phyloP scores from a whole-genome alignment of 2,888 invertebrate species.

The Anagyrus pseudococci region DNA sequence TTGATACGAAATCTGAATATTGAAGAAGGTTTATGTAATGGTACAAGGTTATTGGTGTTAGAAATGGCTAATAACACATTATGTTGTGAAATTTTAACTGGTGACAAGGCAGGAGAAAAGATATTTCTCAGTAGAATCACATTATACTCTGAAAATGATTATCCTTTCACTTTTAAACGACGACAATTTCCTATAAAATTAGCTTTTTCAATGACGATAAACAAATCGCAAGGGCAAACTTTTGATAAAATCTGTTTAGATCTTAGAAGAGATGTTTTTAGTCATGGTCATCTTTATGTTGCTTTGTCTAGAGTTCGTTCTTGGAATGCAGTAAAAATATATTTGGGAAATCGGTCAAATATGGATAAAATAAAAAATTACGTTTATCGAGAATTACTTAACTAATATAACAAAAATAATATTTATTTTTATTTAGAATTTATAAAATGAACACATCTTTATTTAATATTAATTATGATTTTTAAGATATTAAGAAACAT shows the following conservation, averaged over 20 bases:
- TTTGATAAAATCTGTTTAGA: slow-evolving; percentile 36
- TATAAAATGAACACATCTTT: too few relatives aligned
- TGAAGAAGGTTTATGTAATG: slow-evolving; percentile 40
- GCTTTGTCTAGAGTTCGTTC: slow-evolving; percentile 38
- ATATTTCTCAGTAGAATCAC: slow-evolving; percentile 2
- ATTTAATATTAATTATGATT: too few relatives aligned
- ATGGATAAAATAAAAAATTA: slow-evolving; percentile 18
- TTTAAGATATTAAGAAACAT: too few relatives aligned
- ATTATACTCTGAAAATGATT: background rate
- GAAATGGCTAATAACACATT: background rate
- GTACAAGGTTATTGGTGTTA: slow-evolving; percentile 24
- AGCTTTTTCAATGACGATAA: slow-evolving; percentile 39
- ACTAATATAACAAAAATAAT: too few relatives aligned
- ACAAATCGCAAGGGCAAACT: slow-evolving; percentile 39
- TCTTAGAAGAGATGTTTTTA: slow-evolving; percentile 36
- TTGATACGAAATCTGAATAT: slow-evolving; percentile 40
- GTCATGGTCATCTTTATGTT: slow-evolving; percentile 42
- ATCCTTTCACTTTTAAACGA: slow-evolving; percentile 7
- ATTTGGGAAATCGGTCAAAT: slow-evolving; percentile 19
- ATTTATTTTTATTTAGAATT: too few relatives aligned
- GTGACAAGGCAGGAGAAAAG: background rate
- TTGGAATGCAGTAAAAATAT: slow-evolving; percentile 36
- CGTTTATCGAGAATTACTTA: slow-evolving; percentile 21
- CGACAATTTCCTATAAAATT: slow-evolving; percentile 37
- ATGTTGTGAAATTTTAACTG: slow-evolving; percentile 7